Conservation (phyloP, 2,113 vertebrate genomes). For the Hippoglossus stenolepis region DNA sequence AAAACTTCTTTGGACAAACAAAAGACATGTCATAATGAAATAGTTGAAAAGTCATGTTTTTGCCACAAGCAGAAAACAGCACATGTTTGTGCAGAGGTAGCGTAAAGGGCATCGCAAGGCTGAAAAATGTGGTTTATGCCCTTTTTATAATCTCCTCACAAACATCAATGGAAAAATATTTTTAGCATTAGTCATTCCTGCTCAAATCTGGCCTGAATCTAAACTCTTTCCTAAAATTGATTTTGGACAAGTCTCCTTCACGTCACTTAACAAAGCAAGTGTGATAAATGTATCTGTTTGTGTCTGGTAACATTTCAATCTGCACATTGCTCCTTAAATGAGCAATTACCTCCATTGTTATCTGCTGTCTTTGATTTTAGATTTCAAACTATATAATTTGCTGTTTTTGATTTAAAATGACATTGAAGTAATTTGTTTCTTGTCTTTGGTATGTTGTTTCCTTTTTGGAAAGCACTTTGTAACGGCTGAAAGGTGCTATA, state of each 20-base stretch:
- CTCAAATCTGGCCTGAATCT: not conserved
- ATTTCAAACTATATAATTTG: not conserved
- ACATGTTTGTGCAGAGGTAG: slow-evolving; percentile 6
- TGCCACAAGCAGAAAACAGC: not conserved
- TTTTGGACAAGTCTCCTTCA: not conserved
- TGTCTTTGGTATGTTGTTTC: no score
- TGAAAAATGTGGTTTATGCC: not conserved
- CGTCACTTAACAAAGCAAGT: not conserved
- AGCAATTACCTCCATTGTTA: not conserved
- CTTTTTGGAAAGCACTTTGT: no score
- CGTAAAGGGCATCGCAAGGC: not conserved
- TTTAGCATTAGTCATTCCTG: slow-evolving; percentile 5
- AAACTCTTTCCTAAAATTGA: slow-evolving; percentile 6
- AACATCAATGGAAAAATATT: not conserved
- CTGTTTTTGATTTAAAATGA: no score
- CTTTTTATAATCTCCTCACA: slow-evolving; percentile 9
- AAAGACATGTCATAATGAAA: not conserved
- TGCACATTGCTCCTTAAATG: not conserved
- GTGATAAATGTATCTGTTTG: not conserved
- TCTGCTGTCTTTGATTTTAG: no score
- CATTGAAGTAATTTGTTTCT: no score
- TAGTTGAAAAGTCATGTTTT: not conserved
- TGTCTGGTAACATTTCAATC: slow-evolving; percentile 27
- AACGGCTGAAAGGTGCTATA: no score
- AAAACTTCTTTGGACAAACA: not conserved